Evolutionary conservation across 2,113 vertebrate species (phyloP), one percentile per base, ranked within the genome.

Genomic region (Circaetus gallicus): DNA sequence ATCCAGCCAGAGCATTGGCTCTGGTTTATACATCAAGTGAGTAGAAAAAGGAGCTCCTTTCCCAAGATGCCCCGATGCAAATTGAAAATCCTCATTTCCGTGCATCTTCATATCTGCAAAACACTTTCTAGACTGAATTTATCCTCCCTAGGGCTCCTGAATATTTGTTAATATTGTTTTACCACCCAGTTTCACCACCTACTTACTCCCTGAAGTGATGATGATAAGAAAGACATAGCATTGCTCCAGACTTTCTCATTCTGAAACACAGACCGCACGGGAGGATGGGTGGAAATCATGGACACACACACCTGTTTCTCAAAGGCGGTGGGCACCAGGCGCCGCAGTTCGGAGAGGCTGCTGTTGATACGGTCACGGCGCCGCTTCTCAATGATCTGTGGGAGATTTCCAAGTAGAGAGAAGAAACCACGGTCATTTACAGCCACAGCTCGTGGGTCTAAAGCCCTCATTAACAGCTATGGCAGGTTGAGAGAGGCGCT

Each of bases 341-440:
- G 99, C 92, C 99, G 98, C 69, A 99, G 97, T 89, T 99, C 99
- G 0, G 99, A 99, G 70, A 99, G 98, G 96, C 99, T 99, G 98
- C 99, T 99, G 97, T 99, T 99, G 97, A 99, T 99, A 18, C 99
- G 98, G 96, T 99, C 99, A 1, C 99, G 98, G 67, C 99, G 98
- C 67, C 99, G 98, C 96, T 99, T 99, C 98, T 99, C 99, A 50
- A 99, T 99, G 94, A 99, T 99, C 99, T 99, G 90, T 29, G 52
- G 42, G 84, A 70, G 43, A 45, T 93, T 91, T 18, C 63, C 91
- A 29, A 42, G 38, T 1, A 26, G 25, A 36, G 34, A 91, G 42
- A 59, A 70, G 70, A 84, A 88, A 77, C 8, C 73, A 42, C 0
- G 0, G 47, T 96, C 65, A 89, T 16, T 53, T 3, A 36, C 1